Evolutionary conservation across 2,113 vertebrate species (phyloP), one percentile per base, ranked within the genome.

Genomic region (Syrrhaptes paradoxus): DNA sequence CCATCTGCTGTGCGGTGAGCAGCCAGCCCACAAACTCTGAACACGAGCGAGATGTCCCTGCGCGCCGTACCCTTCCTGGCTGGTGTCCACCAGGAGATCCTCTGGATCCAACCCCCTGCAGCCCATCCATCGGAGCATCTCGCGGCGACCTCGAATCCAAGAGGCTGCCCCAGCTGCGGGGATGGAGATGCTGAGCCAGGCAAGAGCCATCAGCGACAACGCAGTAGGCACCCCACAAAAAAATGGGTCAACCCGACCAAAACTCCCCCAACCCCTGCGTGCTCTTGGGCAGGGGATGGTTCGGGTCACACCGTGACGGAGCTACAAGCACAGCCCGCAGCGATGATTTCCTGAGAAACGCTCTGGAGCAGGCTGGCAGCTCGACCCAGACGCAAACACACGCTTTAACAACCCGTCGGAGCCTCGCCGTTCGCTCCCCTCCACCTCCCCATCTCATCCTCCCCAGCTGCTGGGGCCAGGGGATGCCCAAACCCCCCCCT

Each of bases 261-360:
- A 79, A 49, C 13, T 36, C 45, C 77, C 38, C 2, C 3, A 22
- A 9, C 10, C 70, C 41, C 62, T 10, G n/a, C 0, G 1, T 28
- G 70, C 31, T 9, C 41, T 16, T 16, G 34, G 67, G 32, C 34
- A 51, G 61, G 55, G n/a, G 3, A 70, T 0, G 18, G 15, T 10
- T 10, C 21, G n/a, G 73, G 9, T 28, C 4, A 11, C 24, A 4
- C 1, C 2, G 18, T 2, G 9, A 17, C 4, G 1, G 46, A 52
- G 57, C 63, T 9, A 5, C 31, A 3, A 48, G 22, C 49, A 3
- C 36, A 25, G 67, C 45, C 12, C 22, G 4, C n/a, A 11, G 22
- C 1, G 0, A 3, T 0, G 2, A 2, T 32, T 24, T 63, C 76
- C 87, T 34, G 15, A 2, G 2, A 25, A 66, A 20, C 3, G 1